A percentile compares a stretch with the other conserved stretches of the same genome.
Conservation (phyloP, 2,888 invertebrate species). For the Leptopterna dolabrata region DNA sequence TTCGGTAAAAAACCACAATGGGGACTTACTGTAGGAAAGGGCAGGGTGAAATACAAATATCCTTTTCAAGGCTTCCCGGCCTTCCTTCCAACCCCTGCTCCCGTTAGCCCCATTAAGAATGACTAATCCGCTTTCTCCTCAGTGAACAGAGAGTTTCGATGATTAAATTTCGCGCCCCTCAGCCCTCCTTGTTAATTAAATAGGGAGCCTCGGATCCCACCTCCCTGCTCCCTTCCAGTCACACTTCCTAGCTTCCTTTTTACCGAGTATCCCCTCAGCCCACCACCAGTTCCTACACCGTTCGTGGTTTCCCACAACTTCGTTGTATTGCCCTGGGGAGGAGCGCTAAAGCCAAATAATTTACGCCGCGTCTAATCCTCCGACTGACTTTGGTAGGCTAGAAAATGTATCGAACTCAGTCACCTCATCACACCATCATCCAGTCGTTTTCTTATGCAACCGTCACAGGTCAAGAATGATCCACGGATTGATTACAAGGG, state of each 20-base stretch:
- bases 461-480: too few species aligned
- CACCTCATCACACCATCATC: too few species aligned
- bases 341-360: too few species aligned
- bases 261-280: background rate
- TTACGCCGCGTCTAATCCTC: too few species aligned
- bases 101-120: background rate
- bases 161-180: slow-evolving; percentile 45
- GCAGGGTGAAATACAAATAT: slow-evolving; percentile 12
- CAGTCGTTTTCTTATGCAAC: too few species aligned
- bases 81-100: background rate
- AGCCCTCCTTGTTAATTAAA: slow-evolving; percentile 42
- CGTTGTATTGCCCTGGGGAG: too few species aligned
- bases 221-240: background rate
- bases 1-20: background rate
- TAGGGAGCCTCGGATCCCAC: slow-evolving; percentile 27
- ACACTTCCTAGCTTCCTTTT: background rate
- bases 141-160: slow-evolving; percentile 39
- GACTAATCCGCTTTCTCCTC: slow-evolving; percentile 37
- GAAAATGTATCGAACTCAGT: too few species aligned
- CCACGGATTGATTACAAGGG: too few species aligned
- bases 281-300: too few species aligned
- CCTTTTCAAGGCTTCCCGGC: background rate
- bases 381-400: too few species aligned
- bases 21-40: background rate
- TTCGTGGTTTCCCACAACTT: too few species aligned